Evolutionary conservation across 2,888 invertebrate species (phyloP), one percentile per base, ranked within the genome.

Genomic region (Caenorhabditis virilis): DNA sequence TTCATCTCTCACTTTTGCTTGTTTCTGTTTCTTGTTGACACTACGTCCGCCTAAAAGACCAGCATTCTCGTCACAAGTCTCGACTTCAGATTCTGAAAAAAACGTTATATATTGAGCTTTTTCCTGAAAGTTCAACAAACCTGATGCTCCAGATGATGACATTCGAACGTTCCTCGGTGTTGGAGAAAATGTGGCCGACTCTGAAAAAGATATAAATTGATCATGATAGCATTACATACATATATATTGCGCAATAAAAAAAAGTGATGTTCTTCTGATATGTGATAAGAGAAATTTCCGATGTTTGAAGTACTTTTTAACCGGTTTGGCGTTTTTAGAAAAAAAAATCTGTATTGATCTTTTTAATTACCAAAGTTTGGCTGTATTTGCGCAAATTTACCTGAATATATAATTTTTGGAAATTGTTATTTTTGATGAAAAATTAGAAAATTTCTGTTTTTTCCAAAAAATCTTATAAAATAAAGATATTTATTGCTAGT

Each of bases 61-160:
- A 16, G 56, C 63, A 33, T 67, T 59, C 42, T 71, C 71, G 53
- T 71, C 65, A 16, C 67, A 67, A 33, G 61, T 64, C 20, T 67
- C 67, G 18, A 48, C 53, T 20, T 71, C 71, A 2, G 67, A 62
- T 45, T 71, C 71, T 18, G 48, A 27, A 52, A 59, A 13, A 4
- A 27, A 27, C 15, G 36, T 18, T 39, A 6, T 18, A 9, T 20
- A 11, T n/a, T 9, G 20, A 39, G 6, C 5, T 39, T 39, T 9
- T 39, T 39, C 15, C 6, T 39, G 5, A 39, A 15, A 39, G 15
- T 15, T 39, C 6, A 30, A 30, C 30, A 6, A 30, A 39, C 39
- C 39, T 20, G 63, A 64, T 16, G 64, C 64, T 47, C 64, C 64
- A 18, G 64, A 64, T 1, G 64, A 64, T 26, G 64, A 64, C 64